phyloP scores from a whole-genome alignment of 2,888 invertebrate species.

The Apeira syringaria region DNA sequence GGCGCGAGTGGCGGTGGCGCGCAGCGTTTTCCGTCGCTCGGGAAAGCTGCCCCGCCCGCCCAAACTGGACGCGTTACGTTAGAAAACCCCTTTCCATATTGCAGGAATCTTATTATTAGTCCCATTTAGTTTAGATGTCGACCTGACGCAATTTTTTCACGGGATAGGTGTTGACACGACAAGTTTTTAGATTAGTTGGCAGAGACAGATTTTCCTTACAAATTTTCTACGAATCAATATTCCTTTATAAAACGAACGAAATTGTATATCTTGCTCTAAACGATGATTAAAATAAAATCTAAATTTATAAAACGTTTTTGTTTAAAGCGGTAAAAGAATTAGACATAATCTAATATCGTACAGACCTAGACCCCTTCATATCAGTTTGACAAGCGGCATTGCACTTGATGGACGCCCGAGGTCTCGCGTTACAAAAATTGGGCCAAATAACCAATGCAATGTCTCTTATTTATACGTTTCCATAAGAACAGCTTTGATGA shows the following conservation, averaged over 20 bases:
- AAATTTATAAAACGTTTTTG: neutral
- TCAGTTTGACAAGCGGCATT: slow-evolving; percentile 33
- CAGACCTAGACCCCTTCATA: slow-evolving; percentile 19
- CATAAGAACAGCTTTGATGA: slow-evolving; percentile 15
- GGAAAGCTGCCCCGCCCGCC: slow-evolving; percentile 68
- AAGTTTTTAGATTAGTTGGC: neutral
- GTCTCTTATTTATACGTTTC: slow-evolving; percentile 24
- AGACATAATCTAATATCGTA: slow-evolving; percentile 24
- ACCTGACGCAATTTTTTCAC: slow-evolving; percentile 33
- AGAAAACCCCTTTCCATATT: slow-evolving; percentile 45
- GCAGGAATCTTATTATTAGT: slow-evolving; percentile 55
- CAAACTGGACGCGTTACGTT: slow-evolving; percentile 54
- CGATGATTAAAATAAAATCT: too few relatives aligned
- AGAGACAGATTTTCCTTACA: neutral
- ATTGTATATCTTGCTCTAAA: too few relatives aligned
- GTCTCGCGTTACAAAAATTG: slow-evolving; percentile 30
- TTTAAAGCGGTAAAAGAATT: slow-evolving; percentile 1
- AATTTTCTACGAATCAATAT: slow-evolving; percentile 3
- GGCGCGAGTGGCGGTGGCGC: slow-evolving; percentile 50
- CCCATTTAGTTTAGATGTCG: slow-evolving; percentile 33
- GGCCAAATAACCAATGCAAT: slow-evolving; percentile 24
- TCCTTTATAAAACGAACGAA: neutral
- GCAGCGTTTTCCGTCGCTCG: slow-evolving; percentile 35
- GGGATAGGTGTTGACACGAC: slow-evolving; percentile 7
- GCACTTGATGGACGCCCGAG: slow-evolving; percentile 31